Percentiles rank a stretch among this genome's conserved stretches.
phyloP scores from a whole-genome alignment of 2,113 vertebrate genomes.

The Podarcis muralis region DNA sequence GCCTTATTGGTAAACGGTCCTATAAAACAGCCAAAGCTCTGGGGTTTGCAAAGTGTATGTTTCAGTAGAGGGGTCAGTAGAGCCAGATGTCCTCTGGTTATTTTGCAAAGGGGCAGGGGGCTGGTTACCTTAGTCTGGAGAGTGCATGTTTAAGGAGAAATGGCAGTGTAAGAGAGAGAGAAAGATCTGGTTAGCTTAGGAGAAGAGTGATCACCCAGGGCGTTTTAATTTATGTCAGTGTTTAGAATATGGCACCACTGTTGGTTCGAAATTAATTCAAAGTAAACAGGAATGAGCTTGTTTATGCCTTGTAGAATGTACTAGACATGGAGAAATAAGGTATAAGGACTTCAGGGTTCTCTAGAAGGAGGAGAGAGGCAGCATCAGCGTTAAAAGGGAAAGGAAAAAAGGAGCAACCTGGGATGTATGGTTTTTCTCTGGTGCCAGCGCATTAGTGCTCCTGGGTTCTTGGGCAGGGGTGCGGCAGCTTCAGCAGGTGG shows the following conservation, averaged over 20 bases:
- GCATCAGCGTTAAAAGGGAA: not conserved
- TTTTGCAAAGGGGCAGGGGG: no score
- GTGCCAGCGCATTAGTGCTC: not conserved
- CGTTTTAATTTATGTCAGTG: not conserved
- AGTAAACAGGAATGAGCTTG: not conserved
- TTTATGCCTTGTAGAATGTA: not conserved
- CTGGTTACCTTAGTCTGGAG: not conserved
- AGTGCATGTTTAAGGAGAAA: not conserved
- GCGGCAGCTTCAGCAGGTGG: conserved; percentile 21
- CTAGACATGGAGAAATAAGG: not conserved
- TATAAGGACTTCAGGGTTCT: not conserved
- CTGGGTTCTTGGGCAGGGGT: not conserved
- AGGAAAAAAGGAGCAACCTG: not conserved
- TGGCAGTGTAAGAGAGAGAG: not conserved
- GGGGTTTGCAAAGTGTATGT: not conserved
- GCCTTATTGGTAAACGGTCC: not conserved
- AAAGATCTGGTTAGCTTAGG: no score
- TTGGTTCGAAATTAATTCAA: not conserved
- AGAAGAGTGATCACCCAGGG: not conserved
- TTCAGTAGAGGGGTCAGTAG: not conserved
- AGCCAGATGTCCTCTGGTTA: not conserved
- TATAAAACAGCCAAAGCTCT: not conserved
- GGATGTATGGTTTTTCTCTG: not conserved
- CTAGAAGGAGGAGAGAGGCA: not conserved
- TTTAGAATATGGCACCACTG: not conserved